Base-by-base conservation (phyloP, 2,888 invertebrate genomes). In the Watsonalla cultraria region DNA sequence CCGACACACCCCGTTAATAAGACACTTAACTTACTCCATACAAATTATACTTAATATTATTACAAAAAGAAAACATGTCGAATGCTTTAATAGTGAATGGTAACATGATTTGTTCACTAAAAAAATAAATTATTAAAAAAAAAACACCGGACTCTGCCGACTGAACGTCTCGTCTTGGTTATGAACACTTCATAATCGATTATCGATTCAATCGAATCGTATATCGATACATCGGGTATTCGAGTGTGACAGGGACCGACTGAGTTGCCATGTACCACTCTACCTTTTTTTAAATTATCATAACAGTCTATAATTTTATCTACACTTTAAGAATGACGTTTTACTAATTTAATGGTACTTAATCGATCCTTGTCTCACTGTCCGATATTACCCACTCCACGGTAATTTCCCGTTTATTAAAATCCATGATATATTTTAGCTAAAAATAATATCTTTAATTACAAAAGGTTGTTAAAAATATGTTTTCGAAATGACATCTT, bases 81-180 rank as follows among this genome's bases (percentile, higher is more conserved):
- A 80, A 80, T 83, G 85, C 76, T 81, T 82, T 78, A 74, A 81
- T 82, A 86, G 85, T 86, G 87, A 86, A 86, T 89, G 89, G 89
- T 90, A 89, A 90, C 89, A 87, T 84, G 70, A 74, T 85, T 86
- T 84, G 84, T 87, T 87, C 86, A 86, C 87, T 88, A 87, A 85
- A 78, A 78, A 76, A 80, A 80, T 77, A 74, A 66, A 69, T 70
- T 53, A 54, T 58, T 52, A 51, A 55, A 58, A 48, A 51, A 33
- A 56, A 56, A 54, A 53, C 51, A 51, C 45, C 46, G 7, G 51
- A 39, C 7, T 14, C 15, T 15, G 49, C 37, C 37, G 37, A 37
- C 49, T 37, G 8, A 11, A 14, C 15, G 37, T 37, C 49, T 7
- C 7, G 14, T 11, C 15, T n/a, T 14, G 5, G 5, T 37, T 37